phyloP scores from a whole-genome alignment of 2,113 vertebrate species.

The Dermatemys mawii region DNA sequence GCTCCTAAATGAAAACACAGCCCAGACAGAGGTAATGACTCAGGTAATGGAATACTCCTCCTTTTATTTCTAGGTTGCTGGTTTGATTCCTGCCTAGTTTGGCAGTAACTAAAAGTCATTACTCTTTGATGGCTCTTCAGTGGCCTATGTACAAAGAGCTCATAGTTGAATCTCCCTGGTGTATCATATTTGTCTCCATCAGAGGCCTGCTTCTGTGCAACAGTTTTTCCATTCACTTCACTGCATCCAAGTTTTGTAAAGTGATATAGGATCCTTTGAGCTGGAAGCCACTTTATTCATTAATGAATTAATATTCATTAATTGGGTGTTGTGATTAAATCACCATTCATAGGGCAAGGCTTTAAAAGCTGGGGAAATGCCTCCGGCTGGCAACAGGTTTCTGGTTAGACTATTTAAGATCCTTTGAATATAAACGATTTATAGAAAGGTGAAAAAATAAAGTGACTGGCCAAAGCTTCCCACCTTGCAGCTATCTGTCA shows the following conservation, averaged over 20 bases:
- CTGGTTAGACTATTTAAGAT: background rate
- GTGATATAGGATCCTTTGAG: background rate
- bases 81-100: background rate
- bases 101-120: background rate
- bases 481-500: background rate
- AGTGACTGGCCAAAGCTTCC: background rate
- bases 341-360: background rate
- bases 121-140: background rate
- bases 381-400: background rate
- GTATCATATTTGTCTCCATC: background rate
- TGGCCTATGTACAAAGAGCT: background rate
- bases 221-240: background rate
- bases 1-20: background rate
- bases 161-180: background rate
- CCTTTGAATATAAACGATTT: background rate
- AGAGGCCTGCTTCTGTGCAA: background rate
- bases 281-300: background rate
- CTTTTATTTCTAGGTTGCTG: background rate
- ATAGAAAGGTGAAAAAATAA: background rate
- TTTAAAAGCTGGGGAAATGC: background rate
- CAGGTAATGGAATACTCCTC: background rate
- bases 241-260: background rate
- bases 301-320: too few relatives aligned
- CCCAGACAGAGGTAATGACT: background rate
- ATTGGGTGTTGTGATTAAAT: background rate